phyloP scores from a whole-genome alignment of 2,888 invertebrate genomes.

The Pediacus dermestoides region DNA sequence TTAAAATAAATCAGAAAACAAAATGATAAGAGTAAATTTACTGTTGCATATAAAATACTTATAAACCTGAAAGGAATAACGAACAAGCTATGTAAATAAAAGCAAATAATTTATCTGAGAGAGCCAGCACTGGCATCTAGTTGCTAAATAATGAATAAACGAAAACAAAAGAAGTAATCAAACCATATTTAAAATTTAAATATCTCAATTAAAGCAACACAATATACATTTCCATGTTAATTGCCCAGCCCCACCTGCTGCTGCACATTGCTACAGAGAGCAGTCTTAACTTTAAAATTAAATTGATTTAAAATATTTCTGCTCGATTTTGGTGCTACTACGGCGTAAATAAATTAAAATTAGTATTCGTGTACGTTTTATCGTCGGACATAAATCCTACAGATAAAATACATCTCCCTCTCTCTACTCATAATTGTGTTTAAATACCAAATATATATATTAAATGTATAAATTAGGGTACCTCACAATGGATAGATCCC shows the following conservation, averaged over 20 bases:
- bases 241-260: constrained; percentile 43
- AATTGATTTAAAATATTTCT: too few relatives aligned
- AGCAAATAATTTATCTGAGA: constrained; percentile 33
- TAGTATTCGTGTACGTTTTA: too few relatives aligned
- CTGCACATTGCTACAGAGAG: too few relatives aligned
- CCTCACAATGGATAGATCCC: constrained; percentile 32
- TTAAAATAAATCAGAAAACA: constrained; percentile 8
- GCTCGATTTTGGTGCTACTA: too few relatives aligned
- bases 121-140: constrained; percentile 30
- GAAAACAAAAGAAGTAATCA: constrained; percentile 49
- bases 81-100: constrained; percentile 28
- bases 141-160: constrained; percentile 46
- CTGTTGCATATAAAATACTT: constrained; percentile 18
- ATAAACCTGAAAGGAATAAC: constrained; percentile 21
- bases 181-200: constrained; percentile 49
- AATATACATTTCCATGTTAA: constrained; percentile 48
- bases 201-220: constrained; percentile 48
- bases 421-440: constrained; percentile 35
- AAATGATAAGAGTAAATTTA: constrained; percentile 17
- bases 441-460: constrained; percentile 36
- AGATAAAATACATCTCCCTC: neutral
- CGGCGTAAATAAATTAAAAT: too few relatives aligned
- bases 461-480: constrained; percentile 37
- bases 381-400: neutral
- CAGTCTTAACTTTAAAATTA: too few relatives aligned